phyloP scores from a whole-genome alignment of 2,888 invertebrate species.

The Blastobasis lacticolella region DNA sequence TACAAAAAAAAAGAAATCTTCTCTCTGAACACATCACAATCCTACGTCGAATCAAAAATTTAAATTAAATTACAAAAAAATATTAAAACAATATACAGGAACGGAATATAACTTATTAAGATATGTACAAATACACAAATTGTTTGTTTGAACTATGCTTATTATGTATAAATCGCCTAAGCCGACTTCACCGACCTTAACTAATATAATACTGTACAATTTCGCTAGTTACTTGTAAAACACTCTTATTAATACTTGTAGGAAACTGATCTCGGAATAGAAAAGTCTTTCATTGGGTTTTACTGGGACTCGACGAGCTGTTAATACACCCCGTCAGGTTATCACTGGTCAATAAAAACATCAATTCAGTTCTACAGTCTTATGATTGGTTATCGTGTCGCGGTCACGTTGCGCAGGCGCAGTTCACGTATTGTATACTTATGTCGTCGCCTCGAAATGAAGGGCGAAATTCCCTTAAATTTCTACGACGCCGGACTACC shows the following conservation, averaged over 20 bases:
- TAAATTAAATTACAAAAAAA: constrained; percentile 31
- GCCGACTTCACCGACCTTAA: constrained; percentile 55
- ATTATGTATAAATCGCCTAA: constrained; percentile 51
- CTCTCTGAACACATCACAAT: constrained; percentile 67
- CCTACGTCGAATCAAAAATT: constrained; percentile 52
- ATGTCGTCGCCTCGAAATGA: no score
- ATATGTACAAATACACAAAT: constrained; percentile 71
- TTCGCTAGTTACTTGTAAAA: constrained; percentile 69
- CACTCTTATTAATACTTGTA: constrained; percentile 61
- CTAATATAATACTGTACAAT: constrained; percentile 73
- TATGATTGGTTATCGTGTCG: constrained; percentile 21
- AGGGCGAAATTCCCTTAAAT: constrained; percentile 21
- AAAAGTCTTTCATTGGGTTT: constrained; percentile 48
- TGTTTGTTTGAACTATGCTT: constrained; percentile 56
- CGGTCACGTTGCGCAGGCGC: constrained; percentile 7
- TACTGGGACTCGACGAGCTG: constrained; percentile 32
- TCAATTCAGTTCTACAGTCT: constrained; percentile 71
- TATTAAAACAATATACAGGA: constrained; percentile 60
- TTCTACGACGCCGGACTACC: constrained; percentile 26
- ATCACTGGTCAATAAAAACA: constrained; percentile 33
- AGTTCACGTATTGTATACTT: no score
- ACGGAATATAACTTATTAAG: constrained; percentile 64
- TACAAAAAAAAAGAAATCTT: constrained; percentile 50
- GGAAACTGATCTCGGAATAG: constrained; percentile 57
- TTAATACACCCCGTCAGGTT: no score